Base-by-base conservation (phyloP, 2,113 vertebrate species). In the Hypomesus transpacificus region DNA sequence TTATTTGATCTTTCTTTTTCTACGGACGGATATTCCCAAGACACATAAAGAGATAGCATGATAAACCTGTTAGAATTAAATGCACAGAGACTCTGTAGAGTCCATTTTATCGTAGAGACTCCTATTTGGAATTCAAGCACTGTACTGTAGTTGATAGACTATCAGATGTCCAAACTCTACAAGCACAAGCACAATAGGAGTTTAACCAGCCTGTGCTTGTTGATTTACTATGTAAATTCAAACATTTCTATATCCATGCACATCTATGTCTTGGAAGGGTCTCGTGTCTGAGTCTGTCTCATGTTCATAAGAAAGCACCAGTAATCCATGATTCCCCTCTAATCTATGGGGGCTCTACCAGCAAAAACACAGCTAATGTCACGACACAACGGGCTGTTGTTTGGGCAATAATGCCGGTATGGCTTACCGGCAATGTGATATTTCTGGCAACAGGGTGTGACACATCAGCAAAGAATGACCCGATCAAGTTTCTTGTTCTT, bases 91-190 rank as follows among this genome's bases (percentile, higher is more conserved):
- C 63, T 46, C 39, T 11, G 39, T 46, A 46, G 39, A 46, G 75
- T 69, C 70, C 74, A 80, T 80, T 69, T 78, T 78, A 87, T 68
- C 84, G 84, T 87, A 87, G 86, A 84, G 82, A 74, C 79, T 79
- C 21, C 50, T 74, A 71, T 63, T 3, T 16, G 67, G 59, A 80
- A 68, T 64, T 71, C 14, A 46, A 65, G 18, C 75, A 74, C 66
- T 53, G 60, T 69, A 74, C 66, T 53, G 60, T 69, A n/a, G 59
- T 46, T 74, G 26, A 80, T 70, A 21, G 52, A 77, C 63, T 31
- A 56, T 70, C 66, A 52, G 20, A 52, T 65, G 77, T 83, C 70
- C 71, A 66, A 73, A 61, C 17, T 26, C 14, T 83, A 69, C 51
- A 84, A 85, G 82, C 77, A 86, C 85, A 90, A 84, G 82, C 58